Percentiles rank a stretch among this genome's conserved stretches.
phyloP scores from a whole-genome alignment of 1,140 invertebrate species.

The Sycophaga agraensis region DNA sequence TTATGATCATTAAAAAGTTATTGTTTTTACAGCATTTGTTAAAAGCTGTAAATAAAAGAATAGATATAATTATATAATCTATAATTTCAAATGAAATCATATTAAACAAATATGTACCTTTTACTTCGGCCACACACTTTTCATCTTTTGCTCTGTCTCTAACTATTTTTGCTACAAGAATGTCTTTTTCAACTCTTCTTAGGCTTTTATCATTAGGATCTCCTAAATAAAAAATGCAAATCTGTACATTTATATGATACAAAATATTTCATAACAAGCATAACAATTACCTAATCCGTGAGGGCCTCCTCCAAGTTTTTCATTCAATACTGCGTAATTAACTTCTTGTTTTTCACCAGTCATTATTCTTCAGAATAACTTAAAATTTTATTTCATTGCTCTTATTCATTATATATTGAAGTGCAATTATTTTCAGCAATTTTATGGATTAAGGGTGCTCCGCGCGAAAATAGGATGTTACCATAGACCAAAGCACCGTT shows the following conservation, averaged over 20 bases:
- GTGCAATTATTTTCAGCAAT: no score
- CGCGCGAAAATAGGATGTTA: no score
- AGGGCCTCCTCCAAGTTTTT: conserved; percentile 56
- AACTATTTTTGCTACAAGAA: conserved; percentile 84
- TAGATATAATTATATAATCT: conserved; percentile 20
- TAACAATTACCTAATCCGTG: conserved; percentile 58
- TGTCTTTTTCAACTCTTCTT: conserved; percentile 80
- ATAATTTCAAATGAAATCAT: background rate
- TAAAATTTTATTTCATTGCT: no score
- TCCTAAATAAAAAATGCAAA: conserved; percentile 59
- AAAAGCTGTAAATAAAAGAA: conserved; percentile 64
- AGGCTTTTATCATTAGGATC: conserved; percentile 81
- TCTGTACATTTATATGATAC: background rate
- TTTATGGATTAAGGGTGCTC: no score
- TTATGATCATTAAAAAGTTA: conserved; percentile 69
- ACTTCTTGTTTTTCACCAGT: conserved; percentile 4
- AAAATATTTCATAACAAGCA: background rate
- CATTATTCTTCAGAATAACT: conserved; percentile 4
- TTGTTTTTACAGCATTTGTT: conserved; percentile 73
- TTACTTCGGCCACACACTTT: conserved; percentile 74
- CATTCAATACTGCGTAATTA: conserved; percentile 39
- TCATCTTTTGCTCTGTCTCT: conserved; percentile 74
- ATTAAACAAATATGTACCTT: conserved; percentile 52
- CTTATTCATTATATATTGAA: no score
- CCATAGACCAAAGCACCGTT: no score